Evolutionary conservation across 1,140 invertebrate species (phyloP), one percentile per base, ranked within the genome.

Genomic region (Eumaeus atala): DNA sequence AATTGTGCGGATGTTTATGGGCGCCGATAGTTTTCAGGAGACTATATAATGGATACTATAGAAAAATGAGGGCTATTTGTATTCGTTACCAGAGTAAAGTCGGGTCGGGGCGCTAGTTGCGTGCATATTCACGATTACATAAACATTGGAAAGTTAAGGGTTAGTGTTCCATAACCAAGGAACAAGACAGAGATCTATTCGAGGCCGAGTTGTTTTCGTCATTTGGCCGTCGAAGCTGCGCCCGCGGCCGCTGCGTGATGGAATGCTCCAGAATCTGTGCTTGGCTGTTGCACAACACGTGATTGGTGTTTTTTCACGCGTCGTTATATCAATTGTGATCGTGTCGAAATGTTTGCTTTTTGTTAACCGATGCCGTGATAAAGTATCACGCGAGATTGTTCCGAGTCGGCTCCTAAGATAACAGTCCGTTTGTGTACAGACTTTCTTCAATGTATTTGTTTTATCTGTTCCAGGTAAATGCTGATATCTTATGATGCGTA

Each of bases 241-340:
- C 60, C 62, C 64, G 58, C 49, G 54, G 70, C 61, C 57, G 49
- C 52, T 58, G 61, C 66, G 68, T 75, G 71, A 74, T 67, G 71
- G 75, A 75, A 75, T 72, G 72, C 61, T 50, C 58, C 62, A 66
- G 60, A 54, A 54, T 49, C 51, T 52, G 51, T 58, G 54, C 61
- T 65, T 61, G 60, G 56, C 54, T 62, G 58, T 68, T 70, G 63
- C 71, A 72, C 62, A 67, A 70, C 60, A 58, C 59, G 62, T 66
- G 64, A 69, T 69, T 65, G 62, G 44, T 55, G 4, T 47, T 48
- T 54, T 51, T 38, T 44, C 12, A 54, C 48, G 36, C 51, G 36
- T 47, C 47, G 48, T 47, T 52, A 52, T 38, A 52, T 50, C 40
- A 40, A 40, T 52, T 52, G 37, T 52, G 38, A 40, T 40, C 21